phyloP scores from a whole-genome alignment of 2,888 invertebrate species.

The Druceiella hillmani region DNA sequence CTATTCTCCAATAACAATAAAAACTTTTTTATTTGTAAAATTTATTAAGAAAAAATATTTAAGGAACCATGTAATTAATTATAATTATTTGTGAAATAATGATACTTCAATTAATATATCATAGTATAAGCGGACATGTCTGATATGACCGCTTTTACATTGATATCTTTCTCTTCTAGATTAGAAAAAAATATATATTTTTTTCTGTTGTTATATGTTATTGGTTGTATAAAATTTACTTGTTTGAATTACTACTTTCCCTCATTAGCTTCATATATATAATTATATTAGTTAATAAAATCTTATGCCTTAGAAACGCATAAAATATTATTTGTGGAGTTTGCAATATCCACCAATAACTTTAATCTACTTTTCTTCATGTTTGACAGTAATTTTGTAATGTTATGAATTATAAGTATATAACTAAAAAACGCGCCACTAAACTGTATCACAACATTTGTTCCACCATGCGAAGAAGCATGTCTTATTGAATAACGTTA shows the following conservation, averaged over 20 bases:
- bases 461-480: no score
- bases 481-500: no score
- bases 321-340: constrained; percentile 14
- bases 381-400: constrained; percentile 12
- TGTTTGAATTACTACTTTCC: constrained; percentile 12
- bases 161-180: constrained; percentile 2
- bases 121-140: constrained; percentile 4
- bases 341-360: constrained; percentile 17
- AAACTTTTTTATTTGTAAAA: no score
- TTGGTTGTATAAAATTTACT: neutral
- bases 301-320: constrained; percentile 16
- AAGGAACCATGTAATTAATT: no score
- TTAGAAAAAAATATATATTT: neutral
- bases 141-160: constrained; percentile 2
- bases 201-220: neutral
- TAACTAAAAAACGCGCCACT: constrained; percentile 8
- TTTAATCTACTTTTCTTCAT: constrained; percentile 15
- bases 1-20: no score
- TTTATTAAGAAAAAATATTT: no score
- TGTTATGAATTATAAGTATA: constrained; percentile 7
- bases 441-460: constrained; percentile 9
- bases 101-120: no score
- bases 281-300: constrained; percentile 17
- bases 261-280: constrained; percentile 14
- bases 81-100: no score